Base-by-base conservation (phyloP, 2,888 invertebrate genomes). In the Atrina japonica region DNA sequence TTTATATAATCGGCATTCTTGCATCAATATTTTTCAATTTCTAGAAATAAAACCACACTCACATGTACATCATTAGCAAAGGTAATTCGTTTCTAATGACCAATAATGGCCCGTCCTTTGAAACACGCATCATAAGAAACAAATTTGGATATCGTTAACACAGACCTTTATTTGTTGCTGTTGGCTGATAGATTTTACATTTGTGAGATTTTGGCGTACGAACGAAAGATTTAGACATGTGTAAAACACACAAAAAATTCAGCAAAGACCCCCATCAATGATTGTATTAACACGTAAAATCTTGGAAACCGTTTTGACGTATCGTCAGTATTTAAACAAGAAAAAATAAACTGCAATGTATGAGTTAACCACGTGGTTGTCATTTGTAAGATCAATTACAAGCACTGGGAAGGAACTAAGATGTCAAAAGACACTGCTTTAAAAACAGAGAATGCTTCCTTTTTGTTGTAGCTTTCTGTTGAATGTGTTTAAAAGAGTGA, bases 371-470 rank as follows among this genome's bases (percentile, higher is more conserved):
- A 58, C 55, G 43, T 66, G 66, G 29, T 45, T 27, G 14, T 49
- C 60, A 49, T 60, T 45, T 60, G 60, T 47, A 29, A 29, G 27
- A 66, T 58, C 58, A 58, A 66, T 66, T 66, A 58, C 58, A 41
- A 35, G 29, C 49, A 47, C 45, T 66, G 47, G 49, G 58, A 58
- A 66, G 56, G 58, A 66, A 66, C 49, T 58, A 43, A 41, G 58
- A 58, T 66, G 66, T 66, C 66, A 58, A 58, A 56, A 49, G 43
- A 35, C 35, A 35, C 35, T 7, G 11, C 5, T 5, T 35, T 35
- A 11, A 35, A 35, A 11, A 35, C 35, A 35, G 11, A 5, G 11
- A 35, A 5, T 11, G 35, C 35, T 35, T 11, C 6, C 35, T 35
- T 35, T 7, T 35, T 35, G 5, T 7, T 11, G 35, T 35, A 35